Evolutionary conservation across 2,797 vertebrate species (phyloP).

Genomic region (Pelochelys cantorii): DNA sequence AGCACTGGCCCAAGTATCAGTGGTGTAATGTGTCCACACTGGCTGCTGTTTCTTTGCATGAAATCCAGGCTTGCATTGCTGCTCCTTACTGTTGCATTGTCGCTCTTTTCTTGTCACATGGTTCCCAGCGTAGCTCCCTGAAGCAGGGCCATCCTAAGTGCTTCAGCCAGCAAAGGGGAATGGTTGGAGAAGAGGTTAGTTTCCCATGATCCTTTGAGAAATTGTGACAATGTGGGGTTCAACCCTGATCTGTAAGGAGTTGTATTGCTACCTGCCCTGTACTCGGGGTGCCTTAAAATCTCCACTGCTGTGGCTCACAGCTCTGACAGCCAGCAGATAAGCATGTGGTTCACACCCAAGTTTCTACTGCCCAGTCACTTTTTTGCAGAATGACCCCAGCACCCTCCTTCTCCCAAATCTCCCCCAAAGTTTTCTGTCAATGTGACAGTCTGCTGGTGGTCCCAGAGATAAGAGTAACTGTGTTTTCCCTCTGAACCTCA

Average conservation of each 20-base stretch:
- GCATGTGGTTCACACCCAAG: not conserved
- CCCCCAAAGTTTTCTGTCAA: not conserved
- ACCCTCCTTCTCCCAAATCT: not conserved
- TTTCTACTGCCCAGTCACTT: not conserved
- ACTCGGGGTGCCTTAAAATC: not conserved
- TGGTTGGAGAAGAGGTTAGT: not conserved
- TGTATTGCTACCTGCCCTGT: not conserved
- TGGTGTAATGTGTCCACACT: not conserved
- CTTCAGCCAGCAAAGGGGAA: not conserved
- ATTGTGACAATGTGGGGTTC: not conserved
- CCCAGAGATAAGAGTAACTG: not conserved
- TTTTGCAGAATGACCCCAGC: not conserved
- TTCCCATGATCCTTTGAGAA: not conserved
- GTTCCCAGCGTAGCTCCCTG: not conserved
- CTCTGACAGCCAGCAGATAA: not conserved
- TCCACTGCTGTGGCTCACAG: not conserved
- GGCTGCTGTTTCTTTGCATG: not conserved
- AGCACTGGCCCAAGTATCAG: not conserved
- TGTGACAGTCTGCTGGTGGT: not conserved
- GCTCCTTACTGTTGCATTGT: accelerated
- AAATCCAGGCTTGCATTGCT: not conserved
- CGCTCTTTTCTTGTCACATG: not conserved
- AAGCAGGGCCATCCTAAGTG: not conserved
- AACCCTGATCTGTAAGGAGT: not conserved
- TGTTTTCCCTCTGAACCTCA: not conserved